phyloP scores from a whole-genome alignment of 2,888 invertebrate species.

The Gymnosoma rotundatum region DNA sequence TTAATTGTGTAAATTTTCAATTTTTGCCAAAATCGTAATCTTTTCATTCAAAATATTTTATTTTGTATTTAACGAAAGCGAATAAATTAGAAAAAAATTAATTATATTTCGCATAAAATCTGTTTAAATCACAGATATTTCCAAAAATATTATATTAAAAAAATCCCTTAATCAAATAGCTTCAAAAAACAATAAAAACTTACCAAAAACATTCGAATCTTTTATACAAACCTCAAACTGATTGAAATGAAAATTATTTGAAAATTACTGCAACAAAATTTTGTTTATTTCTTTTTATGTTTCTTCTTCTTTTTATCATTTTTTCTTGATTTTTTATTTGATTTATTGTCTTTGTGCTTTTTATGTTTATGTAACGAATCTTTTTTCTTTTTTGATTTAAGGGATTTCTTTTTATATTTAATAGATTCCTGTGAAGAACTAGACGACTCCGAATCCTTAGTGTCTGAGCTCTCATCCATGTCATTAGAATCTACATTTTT shows the following conservation, averaged over 20 bases:
- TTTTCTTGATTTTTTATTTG: slow-evolving; percentile 60
- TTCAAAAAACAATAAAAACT: no score
- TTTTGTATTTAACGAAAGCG: no score
- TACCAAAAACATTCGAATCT: no score
- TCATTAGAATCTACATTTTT: slow-evolving; percentile 32
- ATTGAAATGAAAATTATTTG: not conserved
- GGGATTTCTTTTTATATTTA: slow-evolving; percentile 62
- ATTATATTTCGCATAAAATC: no score
- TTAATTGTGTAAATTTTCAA: no score
- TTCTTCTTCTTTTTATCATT: slow-evolving; percentile 65
- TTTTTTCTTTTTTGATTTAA: slow-evolving; percentile 67
- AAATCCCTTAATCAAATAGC: no score
- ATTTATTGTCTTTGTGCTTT: slow-evolving; percentile 58
- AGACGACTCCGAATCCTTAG: slow-evolving; percentile 16
- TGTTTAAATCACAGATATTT: no score
- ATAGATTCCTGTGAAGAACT: not conserved
- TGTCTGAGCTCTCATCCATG: slow-evolving; percentile 21
- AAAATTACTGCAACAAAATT: slow-evolving; percentile 1
- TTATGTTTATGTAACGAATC: slow-evolving; percentile 58
- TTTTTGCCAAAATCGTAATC: no score
- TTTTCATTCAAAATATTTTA: no score
- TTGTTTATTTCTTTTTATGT: slow-evolving; percentile 66
- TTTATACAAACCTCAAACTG: not conserved
- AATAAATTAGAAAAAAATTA: no score
- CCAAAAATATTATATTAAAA: no score